These are phyloP conservation scores for Lucilia sericata DNA, from an alignment of 1,140 invertebrate genomes.

Conservation along the genomic window DNA sequence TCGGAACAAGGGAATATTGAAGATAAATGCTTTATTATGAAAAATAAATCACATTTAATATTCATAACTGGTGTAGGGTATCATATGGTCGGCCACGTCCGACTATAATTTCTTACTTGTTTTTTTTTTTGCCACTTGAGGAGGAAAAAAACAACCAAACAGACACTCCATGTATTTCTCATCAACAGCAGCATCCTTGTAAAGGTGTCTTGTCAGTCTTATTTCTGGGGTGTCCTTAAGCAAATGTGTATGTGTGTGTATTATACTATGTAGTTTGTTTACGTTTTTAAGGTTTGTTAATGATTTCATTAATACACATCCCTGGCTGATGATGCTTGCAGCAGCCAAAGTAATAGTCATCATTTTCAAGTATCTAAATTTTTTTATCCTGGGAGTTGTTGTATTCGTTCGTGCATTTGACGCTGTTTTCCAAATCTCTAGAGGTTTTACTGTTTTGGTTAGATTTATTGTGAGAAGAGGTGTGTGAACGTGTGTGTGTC, in stretches of 20 bases:
- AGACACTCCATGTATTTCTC: background rate
- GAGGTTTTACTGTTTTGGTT: constrained; percentile 22
- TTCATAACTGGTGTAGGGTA: too few species aligned
- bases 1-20: too few species aligned
- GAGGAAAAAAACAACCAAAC: background rate
- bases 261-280: constrained; percentile 49
- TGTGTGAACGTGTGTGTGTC: constrained; percentile 25
- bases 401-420: background rate
- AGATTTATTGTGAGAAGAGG: constrained; percentile 38
- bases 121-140: too few species aligned
- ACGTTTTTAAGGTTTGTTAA: constrained; percentile 49
- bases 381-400: constrained; percentile 27
- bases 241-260: background rate
- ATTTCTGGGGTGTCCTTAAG: background rate
- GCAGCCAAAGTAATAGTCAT: background rate
- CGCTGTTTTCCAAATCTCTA: constrained; percentile 15
- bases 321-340: constrained; percentile 25
- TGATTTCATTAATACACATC: constrained; percentile 50
- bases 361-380: background rate
- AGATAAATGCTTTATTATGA: too few species aligned
- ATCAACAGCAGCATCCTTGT: background rate
- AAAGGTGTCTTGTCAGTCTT: background rate
- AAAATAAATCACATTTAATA: too few species aligned
- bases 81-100: too few species aligned
- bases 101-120: too few species aligned